Conservation (phyloP, 2,888 invertebrate genomes). For the Macaria liturata region DNA sequence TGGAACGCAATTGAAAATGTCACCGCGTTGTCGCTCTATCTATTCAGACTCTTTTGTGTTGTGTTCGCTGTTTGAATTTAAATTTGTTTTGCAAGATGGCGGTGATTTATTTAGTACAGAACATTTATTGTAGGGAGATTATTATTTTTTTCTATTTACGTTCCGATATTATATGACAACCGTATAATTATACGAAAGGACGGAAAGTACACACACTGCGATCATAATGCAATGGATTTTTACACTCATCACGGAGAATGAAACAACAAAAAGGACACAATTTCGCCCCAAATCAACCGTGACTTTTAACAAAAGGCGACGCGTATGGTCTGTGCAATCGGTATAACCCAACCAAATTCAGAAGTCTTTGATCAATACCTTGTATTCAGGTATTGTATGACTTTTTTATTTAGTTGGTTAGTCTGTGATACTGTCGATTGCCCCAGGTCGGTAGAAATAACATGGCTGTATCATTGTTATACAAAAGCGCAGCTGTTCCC, state of each 20-base stretch:
- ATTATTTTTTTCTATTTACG: too few species aligned
- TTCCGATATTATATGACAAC: too few species aligned
- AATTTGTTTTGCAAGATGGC: constrained; percentile 16
- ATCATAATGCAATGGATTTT: constrained; percentile 65
- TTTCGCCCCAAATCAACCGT: constrained; percentile 79
- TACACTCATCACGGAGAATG: constrained; percentile 71
- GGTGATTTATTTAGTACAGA: not conserved
- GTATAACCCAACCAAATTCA: constrained; percentile 51
- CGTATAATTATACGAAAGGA: constrained; percentile 2
- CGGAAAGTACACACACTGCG: constrained; percentile 17
- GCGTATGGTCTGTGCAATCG: constrained; percentile 64
- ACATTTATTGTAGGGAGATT: not conserved
- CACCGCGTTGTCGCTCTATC: constrained; percentile 62
- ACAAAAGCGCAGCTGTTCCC: constrained; percentile 79
- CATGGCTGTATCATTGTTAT: constrained; percentile 80
- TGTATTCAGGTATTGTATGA: constrained; percentile 25
- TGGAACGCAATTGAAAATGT: constrained; percentile 69
- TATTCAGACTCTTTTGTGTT: constrained; percentile 47
- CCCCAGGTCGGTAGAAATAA: constrained; percentile 72
- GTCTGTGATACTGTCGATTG: constrained; percentile 65
- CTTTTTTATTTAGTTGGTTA: constrained; percentile 49
- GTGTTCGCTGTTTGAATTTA: constrained; percentile 35
- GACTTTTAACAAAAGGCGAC: constrained; percentile 76
- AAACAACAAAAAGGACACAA: constrained; percentile 80
- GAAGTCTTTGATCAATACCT: constrained; percentile 24